Percentiles rank a stretch among this genome's conserved stretches.
These are phyloP conservation scores for Echinometra lucunter DNA, from an alignment of 53 echinoderm and acorn worm species.

Conservation along the genomic window DNA sequence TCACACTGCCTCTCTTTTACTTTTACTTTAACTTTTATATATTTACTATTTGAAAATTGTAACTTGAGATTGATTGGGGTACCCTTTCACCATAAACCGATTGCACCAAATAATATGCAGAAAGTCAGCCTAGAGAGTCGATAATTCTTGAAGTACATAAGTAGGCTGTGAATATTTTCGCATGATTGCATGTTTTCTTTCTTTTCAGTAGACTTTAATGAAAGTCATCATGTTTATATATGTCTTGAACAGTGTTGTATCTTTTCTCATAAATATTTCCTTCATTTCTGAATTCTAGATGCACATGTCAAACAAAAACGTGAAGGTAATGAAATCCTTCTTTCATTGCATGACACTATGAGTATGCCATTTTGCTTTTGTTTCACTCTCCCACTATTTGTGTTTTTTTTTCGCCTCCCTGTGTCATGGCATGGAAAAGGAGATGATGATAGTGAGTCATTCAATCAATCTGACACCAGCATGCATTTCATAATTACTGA, in stretches of 20 bases:
- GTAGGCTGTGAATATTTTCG: background rate
- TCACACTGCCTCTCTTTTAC: too few species aligned
- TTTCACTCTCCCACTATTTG: background rate
- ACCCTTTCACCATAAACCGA: background rate
- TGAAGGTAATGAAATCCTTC: slow-evolving; percentile 25
- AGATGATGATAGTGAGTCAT: background rate
- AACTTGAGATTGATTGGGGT: background rate
- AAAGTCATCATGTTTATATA: background rate
- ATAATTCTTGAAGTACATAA: background rate
- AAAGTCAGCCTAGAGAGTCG: too few species aligned
- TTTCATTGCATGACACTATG: background rate
- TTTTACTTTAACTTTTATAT: too few species aligned
- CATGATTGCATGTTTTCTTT: background rate
- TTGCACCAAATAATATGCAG: background rate
- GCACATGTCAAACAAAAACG: background rate
- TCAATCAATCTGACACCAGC: background rate
- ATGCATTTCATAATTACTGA: background rate
- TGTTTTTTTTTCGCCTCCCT: background rate
- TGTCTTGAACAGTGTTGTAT: slow-evolving; percentile 22
- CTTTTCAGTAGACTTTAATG: background rate
- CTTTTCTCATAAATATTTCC: background rate
- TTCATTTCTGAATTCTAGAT: slow-evolving; percentile 37
- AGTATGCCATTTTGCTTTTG: background rate
- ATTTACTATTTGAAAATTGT: background rate
- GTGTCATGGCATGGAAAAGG: background rate